Conservation (phyloP, 2,888 invertebrate genomes). For the Leptodirus hochenwartii region DNA sequence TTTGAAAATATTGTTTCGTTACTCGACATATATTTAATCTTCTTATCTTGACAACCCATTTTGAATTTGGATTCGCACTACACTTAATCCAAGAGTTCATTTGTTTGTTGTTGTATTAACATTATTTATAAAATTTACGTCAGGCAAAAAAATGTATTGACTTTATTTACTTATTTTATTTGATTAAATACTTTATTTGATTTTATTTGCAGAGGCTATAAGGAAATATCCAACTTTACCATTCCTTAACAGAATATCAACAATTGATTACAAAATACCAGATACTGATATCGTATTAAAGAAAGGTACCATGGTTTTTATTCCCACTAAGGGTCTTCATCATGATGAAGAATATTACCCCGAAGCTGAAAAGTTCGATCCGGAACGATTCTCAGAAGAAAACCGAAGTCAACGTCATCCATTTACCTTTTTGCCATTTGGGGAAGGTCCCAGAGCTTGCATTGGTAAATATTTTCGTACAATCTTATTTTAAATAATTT, state of each 20-base stretch:
- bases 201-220: conserved; percentile 23
- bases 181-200: too few species aligned
- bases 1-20: too few species aligned
- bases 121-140: too few species aligned
- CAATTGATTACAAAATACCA: conserved; percentile 16
- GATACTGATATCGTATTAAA: conserved; percentile 17
- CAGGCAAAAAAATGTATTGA: too few species aligned
- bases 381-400: conserved; percentile 20
- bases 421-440: conserved; percentile 14
- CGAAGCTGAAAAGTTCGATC: conserved; percentile 24
- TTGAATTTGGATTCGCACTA: too few species aligned
- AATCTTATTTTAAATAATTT: too few species aligned
- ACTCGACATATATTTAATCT: too few species aligned
- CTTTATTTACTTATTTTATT: too few species aligned
- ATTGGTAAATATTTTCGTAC: conserved; percentile 13
- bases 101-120: too few species aligned
- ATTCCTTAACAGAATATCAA: conserved; percentile 17
- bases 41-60: too few species aligned
- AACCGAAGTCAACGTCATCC: conserved; percentile 13
- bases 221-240: conserved; percentile 24
- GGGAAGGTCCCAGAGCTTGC: conserved; percentile 13
- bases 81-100: too few species aligned
- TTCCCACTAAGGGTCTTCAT: conserved; percentile 22
- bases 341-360: conserved; percentile 21
- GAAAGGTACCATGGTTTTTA: conserved; percentile 20